These are phyloP conservation scores for Poecilus cupreus DNA, from an alignment of 2,888 invertebrate genomes.

Conservation along the genomic window DNA sequence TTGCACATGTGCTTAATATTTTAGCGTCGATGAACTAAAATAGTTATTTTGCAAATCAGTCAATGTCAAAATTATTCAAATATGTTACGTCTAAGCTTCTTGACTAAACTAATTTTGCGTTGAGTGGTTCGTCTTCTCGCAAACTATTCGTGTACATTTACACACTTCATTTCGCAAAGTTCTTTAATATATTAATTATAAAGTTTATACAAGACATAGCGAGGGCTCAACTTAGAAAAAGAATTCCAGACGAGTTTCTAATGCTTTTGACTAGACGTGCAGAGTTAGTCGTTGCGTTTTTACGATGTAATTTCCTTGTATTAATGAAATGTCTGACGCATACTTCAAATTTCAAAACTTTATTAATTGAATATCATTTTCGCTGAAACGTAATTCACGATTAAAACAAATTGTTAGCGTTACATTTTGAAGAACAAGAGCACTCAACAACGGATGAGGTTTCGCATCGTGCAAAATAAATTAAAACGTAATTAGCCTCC, in stretches of 20 bases:
- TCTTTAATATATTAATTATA: conserved; percentile 56
- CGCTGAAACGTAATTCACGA: conserved; percentile 12
- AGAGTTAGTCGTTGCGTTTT: conserved; percentile 34
- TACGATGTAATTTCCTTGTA: conserved; percentile 43
- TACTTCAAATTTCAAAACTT: conserved; percentile 40
- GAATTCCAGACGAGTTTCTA: conserved; percentile 11
- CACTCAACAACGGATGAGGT: not conserved
- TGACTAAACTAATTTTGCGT: conserved; percentile 10
- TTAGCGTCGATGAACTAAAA: not conserved
- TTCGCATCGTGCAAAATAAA: conserved; percentile 31
- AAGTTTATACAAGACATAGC: conserved; percentile 42
- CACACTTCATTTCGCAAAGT: conserved; percentile 31
- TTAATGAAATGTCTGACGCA: conserved; percentile 54
- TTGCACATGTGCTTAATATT: too few species aligned
- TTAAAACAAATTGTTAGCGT: conserved; percentile 20
- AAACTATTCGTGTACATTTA: conserved; percentile 39
- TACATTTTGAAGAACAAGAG: conserved; percentile 2
- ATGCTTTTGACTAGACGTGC: not conserved
- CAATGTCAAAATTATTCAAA: conserved; percentile 23
- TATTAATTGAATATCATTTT: conserved; percentile 54
- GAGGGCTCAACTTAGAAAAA: conserved; percentile 27
- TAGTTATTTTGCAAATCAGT: not conserved
- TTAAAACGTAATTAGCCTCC: conserved; percentile 16
- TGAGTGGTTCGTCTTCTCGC: not conserved
- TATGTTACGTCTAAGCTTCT: not conserved